phyloP scores from a whole-genome alignment of 2,888 invertebrate species.

The Drosophila crucigera region DNA sequence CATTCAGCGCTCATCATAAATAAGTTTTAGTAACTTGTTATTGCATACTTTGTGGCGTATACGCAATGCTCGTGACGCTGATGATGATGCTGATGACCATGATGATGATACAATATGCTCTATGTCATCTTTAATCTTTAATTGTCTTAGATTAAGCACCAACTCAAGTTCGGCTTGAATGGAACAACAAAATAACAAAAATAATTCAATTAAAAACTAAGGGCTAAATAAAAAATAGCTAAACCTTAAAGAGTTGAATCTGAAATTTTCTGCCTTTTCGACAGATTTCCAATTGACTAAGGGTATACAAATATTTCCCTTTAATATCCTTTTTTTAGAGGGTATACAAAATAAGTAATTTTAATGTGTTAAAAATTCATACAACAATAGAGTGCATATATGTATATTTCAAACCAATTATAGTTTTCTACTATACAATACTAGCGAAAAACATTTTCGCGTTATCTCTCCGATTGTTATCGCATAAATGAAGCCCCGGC shows the following conservation, averaged over 20 bases:
- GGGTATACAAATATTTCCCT: not conserved
- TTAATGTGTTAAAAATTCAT: too few species aligned
- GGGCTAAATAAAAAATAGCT: not conserved
- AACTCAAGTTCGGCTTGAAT: too few species aligned
- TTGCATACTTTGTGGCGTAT: conserved; percentile 41
- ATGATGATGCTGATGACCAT: not conserved
- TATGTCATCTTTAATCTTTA: not conserved
- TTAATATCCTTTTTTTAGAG: not conserved
- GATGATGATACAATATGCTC: not conserved
- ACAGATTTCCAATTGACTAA: not conserved
- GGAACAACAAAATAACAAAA: not conserved
- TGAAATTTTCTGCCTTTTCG: not conserved
- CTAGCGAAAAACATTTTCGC: conserved; percentile 9
- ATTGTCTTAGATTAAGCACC: not conserved
- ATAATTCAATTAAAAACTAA: not conserved
- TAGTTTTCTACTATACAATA: not conserved
- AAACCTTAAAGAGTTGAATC: not conserved
- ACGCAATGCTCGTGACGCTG: conserved; percentile 11
- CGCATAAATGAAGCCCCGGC: conserved; percentile 62
- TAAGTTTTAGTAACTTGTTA: conserved; percentile 59
- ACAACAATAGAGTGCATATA: not conserved
- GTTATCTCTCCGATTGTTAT: conserved; percentile 53
- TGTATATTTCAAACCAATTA: not conserved
- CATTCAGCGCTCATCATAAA: conserved; percentile 24
- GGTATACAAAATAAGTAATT: not conserved